Evolutionary conservation across 2,113 vertebrate species (phyloP), one percentile per base, ranked within the genome.

Genomic region (Rhinoderma darwinii): DNA sequence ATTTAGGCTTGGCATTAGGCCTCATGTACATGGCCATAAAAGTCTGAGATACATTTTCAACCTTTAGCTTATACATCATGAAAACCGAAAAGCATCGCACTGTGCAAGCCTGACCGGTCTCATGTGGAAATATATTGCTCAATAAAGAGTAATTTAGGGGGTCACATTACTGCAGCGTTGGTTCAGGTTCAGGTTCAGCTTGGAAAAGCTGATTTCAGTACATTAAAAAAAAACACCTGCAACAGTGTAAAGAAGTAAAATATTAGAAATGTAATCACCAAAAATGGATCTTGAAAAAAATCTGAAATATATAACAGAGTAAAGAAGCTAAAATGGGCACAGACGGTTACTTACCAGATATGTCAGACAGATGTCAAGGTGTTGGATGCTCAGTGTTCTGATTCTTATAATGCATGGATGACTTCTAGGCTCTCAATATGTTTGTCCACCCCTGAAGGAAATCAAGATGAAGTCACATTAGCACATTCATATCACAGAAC

Each of bases 401-500:
- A 66, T n/a, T 80, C 43, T 50, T 79, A 32, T 22, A 79, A 79
- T 79, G 44, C 50, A 50, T 37, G 76, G 32, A 79, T 50, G 30
- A 54, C 50, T 20, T n/a, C 39, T 44, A 43, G 39, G 59, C 61
- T 82, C 59, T 66, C 56, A 43, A 44, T 39, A 32, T 44, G 59
- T 66, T 81, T 44, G 79, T 66, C 56, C 79, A 82, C 79, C 56
- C 79, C 79, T 82, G 59, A 37, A 82, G 39, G 37, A 82, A 66
- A 66, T 27, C 7, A 82, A 44, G 37, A 66, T 30, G n/a, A 30
- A 66, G 10, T 63, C 25, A 82, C 54, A 66, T 66, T 18, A 30
- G 50, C n/a, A 44, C 39, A 66, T 17, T 44, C 9, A 5, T 54
- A 25, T 15, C 27, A 35, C 17, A 79, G 30, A 20, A 79, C 0